phyloP scores from a whole-genome alignment of 2,113 vertebrate genomes.

The Anseranas semipalmata region DNA sequence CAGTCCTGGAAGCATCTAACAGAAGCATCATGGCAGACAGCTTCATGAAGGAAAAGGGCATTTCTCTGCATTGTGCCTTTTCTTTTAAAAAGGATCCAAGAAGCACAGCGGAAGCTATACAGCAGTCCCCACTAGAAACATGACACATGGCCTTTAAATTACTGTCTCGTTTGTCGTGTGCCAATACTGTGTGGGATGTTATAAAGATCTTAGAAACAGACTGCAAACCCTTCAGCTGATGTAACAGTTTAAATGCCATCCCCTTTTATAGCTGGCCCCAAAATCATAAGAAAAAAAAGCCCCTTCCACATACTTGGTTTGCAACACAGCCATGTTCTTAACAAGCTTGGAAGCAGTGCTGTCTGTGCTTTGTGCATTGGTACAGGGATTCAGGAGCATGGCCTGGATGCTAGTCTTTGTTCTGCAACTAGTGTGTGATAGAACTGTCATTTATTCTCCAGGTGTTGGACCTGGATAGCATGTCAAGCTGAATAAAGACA shows the following conservation, averaged over 20 bases:
- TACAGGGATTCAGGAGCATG: background rate
- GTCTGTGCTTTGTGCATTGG: background rate
- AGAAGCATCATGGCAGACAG: conserved; percentile 3
- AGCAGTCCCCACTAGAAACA: background rate
- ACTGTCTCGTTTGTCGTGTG: conserved; percentile 11
- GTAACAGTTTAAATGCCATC: background rate
- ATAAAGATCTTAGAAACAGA: background rate
- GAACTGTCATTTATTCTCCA: background rate
- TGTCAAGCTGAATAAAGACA: background rate
- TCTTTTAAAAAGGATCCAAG: conserved; percentile 10
- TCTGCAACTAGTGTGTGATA: background rate
- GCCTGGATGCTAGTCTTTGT: background rate
- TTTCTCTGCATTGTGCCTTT: background rate
- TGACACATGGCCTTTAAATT: conserved; percentile 1
- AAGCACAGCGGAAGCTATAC: background rate
- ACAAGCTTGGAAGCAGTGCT: background rate
- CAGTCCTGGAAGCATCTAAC: background rate
- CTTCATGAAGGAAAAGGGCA: conserved; percentile 27
- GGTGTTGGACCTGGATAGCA: background rate
- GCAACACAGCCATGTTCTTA: background rate
- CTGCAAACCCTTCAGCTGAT: background rate
- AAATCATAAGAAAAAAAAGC: conserved; percentile 27
- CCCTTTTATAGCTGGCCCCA: background rate
- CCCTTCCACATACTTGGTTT: background rate
- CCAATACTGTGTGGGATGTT: background rate